Percentiles rank a stretch among this genome's conserved stretches.
Conservation (phyloP, 2,113 vertebrate species). For the Ceyx cyanopectus region DNA sequence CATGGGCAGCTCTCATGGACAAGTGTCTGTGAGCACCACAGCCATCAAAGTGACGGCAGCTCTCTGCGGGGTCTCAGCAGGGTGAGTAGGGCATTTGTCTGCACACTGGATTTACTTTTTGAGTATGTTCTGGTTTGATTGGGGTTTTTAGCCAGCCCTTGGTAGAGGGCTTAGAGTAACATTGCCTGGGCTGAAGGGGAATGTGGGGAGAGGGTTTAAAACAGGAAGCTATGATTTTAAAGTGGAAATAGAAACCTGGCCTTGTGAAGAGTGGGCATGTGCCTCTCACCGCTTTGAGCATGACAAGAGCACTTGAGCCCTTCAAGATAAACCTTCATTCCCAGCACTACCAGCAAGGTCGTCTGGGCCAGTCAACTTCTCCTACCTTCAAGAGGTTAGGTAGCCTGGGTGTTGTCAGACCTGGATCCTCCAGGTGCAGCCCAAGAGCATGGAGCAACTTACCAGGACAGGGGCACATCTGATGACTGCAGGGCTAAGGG, state of each 20-base stretch:
- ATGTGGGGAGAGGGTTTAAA: neutral
- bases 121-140: neutral
- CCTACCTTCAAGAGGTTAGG: neutral
- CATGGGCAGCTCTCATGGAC: rapidly evolving
- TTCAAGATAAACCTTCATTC: neutral
- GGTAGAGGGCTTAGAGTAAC: neutral
- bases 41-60: neutral
- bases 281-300: neutral
- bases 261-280: neutral
- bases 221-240: neutral
- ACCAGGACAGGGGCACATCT: too few species aligned
- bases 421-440: neutral
- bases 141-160: neutral
- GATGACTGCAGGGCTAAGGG: neutral
- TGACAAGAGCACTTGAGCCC: neutral
- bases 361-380: neutral
- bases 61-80: rapidly evolving
- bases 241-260: neutral
- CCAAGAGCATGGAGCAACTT: neutral
- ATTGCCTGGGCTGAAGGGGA: neutral
- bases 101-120: too few species aligned
- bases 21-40: rapidly evolving
- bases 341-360: rapidly evolving
- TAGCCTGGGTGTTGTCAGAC: neutral
- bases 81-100: rapidly evolving